Evolutionary conservation across 2,113 vertebrate genomes (phyloP).

Genomic region (Epinephelus lanceolatus): DNA sequence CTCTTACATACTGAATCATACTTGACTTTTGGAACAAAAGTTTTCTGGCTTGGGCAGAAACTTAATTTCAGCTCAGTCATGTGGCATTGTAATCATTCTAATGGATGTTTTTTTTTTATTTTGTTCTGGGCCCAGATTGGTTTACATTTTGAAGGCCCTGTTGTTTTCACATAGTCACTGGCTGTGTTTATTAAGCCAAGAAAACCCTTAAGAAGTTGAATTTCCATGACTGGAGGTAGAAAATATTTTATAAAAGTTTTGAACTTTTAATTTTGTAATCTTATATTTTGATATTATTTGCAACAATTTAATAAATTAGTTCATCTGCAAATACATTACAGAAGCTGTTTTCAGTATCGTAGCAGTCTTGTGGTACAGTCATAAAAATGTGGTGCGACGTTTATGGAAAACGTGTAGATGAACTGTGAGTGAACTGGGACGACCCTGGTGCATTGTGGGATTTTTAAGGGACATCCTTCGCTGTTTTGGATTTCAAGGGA

Average conservation of each 20-base stretch:
- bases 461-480: conserved; percentile 10
- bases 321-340: not conserved
- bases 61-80: conserved; percentile 25
- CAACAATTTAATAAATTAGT: not conserved
- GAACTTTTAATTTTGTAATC: conserved; percentile 10
- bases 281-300: conserved; percentile 16
- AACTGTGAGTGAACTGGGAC: not conserved
- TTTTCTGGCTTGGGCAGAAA: conserved; percentile 16
- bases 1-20: conserved; percentile 8
- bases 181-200: not conserved
- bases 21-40: conserved; percentile 12
- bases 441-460: conserved; percentile 4
- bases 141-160: not conserved
- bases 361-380: not conserved
- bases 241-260: not conserved
- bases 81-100: not conserved
- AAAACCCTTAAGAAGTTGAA: not conserved
- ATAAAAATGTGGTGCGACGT: not conserved
- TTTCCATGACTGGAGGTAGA: not conserved
- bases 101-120: not conserved
- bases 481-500: conserved; percentile 33
- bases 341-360: conserved; percentile 11
- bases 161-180: not conserved
- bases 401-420: not conserved
- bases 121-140: not conserved